phyloP scores from a whole-genome alignment of 2,797 vertebrate genomes.

The Enoplosus armatus region DNA sequence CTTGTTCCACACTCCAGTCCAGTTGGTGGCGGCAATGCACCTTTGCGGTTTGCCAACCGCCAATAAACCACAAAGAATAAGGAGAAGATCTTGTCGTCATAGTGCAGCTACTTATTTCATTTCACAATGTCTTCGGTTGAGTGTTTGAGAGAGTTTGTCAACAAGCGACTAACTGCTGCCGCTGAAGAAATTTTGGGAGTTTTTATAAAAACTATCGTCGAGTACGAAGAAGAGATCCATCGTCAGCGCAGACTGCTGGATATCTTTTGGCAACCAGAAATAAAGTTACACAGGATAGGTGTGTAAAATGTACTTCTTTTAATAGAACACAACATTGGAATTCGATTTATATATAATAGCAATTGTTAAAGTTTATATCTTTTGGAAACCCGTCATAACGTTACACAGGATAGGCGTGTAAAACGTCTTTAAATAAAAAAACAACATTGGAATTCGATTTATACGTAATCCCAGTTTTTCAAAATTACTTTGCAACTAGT shows the following conservation, averaged over 20 bases:
- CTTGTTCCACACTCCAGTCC: no score
- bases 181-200: conserved; percentile 52
- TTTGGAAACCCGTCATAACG: conserved; percentile 22
- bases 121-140: conserved; percentile 21
- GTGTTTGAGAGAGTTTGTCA: conserved; percentile 34
- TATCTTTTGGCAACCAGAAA: conserved; percentile 18
- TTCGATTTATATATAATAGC: no score
- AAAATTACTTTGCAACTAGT: no score
- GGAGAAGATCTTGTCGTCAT: no score
- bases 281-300: conserved; percentile 10
- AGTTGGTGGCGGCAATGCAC: no score
- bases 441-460: neutral
- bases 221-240: conserved; percentile 49
- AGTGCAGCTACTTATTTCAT: no score
- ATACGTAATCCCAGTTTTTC: no score
- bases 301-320: neutral
- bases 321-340: neutral
- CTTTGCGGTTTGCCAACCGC: no score
- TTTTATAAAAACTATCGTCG: conserved; percentile 24
- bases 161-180: conserved; percentile 45
- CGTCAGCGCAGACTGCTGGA: conserved; percentile 56
- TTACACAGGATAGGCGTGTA: conserved; percentile 3
- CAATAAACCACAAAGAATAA: no score
- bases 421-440: neutral
- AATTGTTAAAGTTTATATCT: no score